Evolutionary conservation across 2,888 invertebrate genomes (phyloP), one percentile per base, ranked within the genome.

Genomic region (Siphlonurus alternatus): DNA sequence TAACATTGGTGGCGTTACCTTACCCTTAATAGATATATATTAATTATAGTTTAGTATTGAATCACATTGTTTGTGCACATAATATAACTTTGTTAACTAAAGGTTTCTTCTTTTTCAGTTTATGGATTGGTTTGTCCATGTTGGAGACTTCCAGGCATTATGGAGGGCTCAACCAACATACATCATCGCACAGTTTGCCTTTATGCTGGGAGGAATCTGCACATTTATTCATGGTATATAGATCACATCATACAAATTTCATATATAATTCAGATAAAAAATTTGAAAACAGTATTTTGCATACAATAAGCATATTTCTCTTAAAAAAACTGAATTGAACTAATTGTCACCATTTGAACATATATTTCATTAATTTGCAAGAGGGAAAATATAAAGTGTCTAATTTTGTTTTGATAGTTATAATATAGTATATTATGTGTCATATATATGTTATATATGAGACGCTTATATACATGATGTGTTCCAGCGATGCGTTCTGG

Each of bases 141-240:
- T 79, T 20, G 78, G 82, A 63, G 79, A 83, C 69, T 73, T 83
- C 2, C 69, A 73, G 23, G 76, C 79, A 61, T 74, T 84, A 64
- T 84, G 84, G 82, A 77, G 78, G 67, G 80, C 84, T 19, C 84
- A 89, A 74, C 83, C 87, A 20, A 83, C 85, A 1, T 86, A 81
- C 72, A 68, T 88, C 61, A 75, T 85, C 62, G 80, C 83, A 5
- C 88, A 89, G 71, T 73, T 79, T 3, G 76, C 81, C 0, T 85
- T 79, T 73, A 70, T 85, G 54, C 69, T 84, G 3, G 83, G 86
- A 3, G 85, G 83, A 10, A 60, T 84, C 1, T 68, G 85, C 51
- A 88, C 88, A 0, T 75, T 88, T 2, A 67, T 82, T 61, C 89
- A 89, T 74, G 84, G 87, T 87, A 79, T 66, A 53, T n/a, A n/a